phyloP scores from a whole-genome alignment of 2,888 invertebrate genomes.

The Cremastinae sp. region DNA sequence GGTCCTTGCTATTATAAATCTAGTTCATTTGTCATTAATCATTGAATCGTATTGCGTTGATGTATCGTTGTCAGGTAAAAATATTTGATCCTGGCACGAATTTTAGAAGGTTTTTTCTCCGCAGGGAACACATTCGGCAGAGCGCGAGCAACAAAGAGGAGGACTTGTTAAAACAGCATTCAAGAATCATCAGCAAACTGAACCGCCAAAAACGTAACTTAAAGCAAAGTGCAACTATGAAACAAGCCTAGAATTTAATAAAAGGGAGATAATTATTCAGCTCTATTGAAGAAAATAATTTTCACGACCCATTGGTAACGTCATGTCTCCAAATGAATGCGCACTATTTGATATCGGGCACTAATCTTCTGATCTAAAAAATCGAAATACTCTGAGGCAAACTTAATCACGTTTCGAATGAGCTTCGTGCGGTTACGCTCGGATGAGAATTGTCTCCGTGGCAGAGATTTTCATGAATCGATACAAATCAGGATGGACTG shows the following conservation, averaged over 20 bases:
- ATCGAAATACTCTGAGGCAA: no score
- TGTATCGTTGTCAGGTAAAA: not conserved
- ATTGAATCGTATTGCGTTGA: not conserved
- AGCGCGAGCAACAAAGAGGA: conserved; percentile 59
- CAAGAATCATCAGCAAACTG: conserved; percentile 64
- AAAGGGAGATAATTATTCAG: conserved; percentile 14
- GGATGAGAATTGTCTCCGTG: no score
- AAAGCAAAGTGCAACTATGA: conserved; percentile 5
- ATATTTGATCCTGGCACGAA: not conserved
- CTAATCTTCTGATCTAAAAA: no score
- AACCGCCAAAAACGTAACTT: conserved; percentile 71
- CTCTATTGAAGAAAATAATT: conserved; percentile 24
- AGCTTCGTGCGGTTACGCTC: no score
- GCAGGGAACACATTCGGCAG: conserved; percentile 67
- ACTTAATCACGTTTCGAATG: no score
- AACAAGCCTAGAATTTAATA: not conserved
- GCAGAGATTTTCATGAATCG: no score
- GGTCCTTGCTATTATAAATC: conserved; percentile 61
- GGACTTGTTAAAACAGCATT: conserved; percentile 52
- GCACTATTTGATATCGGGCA: no score
- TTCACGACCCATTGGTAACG: conserved; percentile 17
- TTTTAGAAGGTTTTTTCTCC: conserved; percentile 23
- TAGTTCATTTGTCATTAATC: conserved; percentile 25
- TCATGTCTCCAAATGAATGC: no score
- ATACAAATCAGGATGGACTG: no score